phyloP scores from a whole-genome alignment of 2,888 invertebrate species.

The Lasioglossum vierecki region DNA sequence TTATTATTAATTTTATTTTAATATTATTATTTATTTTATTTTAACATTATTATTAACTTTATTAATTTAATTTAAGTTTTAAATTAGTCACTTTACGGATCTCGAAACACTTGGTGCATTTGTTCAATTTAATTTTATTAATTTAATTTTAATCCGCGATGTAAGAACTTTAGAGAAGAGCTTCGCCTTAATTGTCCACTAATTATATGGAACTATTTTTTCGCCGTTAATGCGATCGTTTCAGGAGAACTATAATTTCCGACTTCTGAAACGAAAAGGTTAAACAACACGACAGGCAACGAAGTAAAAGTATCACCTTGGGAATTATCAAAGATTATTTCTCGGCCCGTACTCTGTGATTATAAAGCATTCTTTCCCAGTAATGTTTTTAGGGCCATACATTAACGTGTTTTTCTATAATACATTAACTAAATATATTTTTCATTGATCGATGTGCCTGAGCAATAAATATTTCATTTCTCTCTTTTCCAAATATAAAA shows the following conservation, averaged over 20 bases:
- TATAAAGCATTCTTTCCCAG: slow-evolving; percentile 17
- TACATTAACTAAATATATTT: too few relatives aligned
- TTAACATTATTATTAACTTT: too few relatives aligned
- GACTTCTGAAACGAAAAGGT: slow-evolving; percentile 19
- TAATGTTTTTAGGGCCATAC: neutral
- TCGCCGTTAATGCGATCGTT: slow-evolving; percentile 7
- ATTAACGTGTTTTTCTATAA: neutral
- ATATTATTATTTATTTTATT: too few relatives aligned
- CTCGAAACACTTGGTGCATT: too few relatives aligned
- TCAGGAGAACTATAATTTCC: slow-evolving; percentile 13
- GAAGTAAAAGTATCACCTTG: slow-evolving; percentile 63
- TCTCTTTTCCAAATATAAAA: too few relatives aligned
- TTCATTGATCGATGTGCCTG: too few relatives aligned
- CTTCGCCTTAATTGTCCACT: neutral
- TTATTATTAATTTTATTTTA: too few relatives aligned
- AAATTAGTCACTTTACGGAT: too few relatives aligned
- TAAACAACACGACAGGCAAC: slow-evolving; percentile 8
- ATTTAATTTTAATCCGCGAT: too few relatives aligned
- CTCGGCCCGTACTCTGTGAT: slow-evolving; percentile 6
- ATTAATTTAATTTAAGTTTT: too few relatives aligned
- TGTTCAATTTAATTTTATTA: too few relatives aligned
- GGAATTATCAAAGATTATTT: slow-evolving; percentile 42
- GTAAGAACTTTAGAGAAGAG: neutral
- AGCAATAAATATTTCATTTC: too few relatives aligned
- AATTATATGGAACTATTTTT: slow-evolving; percentile 22